Evolutionary conservation across 1,140 invertebrate species (phyloP).

Genomic region (Meloidogyne exigua): DNA sequence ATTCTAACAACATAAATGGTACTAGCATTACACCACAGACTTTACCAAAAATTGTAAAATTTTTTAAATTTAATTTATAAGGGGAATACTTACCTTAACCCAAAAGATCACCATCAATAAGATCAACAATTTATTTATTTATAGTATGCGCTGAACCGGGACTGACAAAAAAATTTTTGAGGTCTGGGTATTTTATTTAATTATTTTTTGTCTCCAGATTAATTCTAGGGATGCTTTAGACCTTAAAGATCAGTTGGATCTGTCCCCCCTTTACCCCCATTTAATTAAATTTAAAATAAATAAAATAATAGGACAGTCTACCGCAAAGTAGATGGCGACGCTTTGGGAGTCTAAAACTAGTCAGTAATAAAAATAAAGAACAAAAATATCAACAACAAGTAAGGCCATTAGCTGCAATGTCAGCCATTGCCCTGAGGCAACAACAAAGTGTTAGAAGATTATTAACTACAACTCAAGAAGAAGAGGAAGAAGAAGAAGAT

Average conservation of each 20-base stretch:
- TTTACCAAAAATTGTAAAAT: background rate
- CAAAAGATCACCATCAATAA: too few relatives aligned
- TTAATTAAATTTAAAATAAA: too few relatives aligned
- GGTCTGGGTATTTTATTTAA: too few relatives aligned
- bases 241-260: too few relatives aligned
- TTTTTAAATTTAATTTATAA: too few relatives aligned
- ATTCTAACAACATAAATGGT: background rate
- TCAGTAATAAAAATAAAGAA: background rate
- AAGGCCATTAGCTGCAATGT: background rate
- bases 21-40: background rate
- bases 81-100: too few relatives aligned
- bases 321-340: background rate
- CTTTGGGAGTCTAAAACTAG: background rate
- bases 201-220: too few relatives aligned
- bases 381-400: background rate
- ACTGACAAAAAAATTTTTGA: too few relatives aligned
- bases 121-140: too few relatives aligned
- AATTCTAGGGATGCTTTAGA: too few relatives aligned
- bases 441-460: background rate
- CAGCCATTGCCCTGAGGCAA: background rate
- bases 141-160: too few relatives aligned
- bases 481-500: background rate
- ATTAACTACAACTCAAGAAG: background rate
- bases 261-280: too few relatives aligned
- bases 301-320: background rate